Base-by-base conservation (phyloP, 2,797 vertebrate species). In the Perodicticus potto region DNA sequence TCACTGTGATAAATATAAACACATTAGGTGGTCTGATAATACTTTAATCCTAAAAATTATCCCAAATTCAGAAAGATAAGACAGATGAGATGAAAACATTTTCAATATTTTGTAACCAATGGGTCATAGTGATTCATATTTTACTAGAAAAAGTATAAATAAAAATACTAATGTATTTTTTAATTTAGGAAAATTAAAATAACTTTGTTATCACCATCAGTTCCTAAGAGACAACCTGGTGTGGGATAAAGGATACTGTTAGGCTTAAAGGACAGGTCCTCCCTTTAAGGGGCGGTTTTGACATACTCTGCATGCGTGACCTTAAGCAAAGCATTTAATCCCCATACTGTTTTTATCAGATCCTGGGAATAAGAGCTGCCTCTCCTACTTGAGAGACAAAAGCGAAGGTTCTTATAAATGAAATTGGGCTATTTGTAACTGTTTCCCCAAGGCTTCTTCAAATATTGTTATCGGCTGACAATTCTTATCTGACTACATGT, bases 401-500 rank as follows among this genome's bases (percentile, higher is more conserved):
- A 93, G 72, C 16, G 29, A 55, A 76, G 70, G 69, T 83, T 10
- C 69, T 69, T 57, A 29, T 67, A 86, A 59, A 34, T 61, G 45
- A 77, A 85, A 77, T 22, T 53, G 27, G 27, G 20, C 63, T 57
- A 19, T 90, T 90, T n/a, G 72, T 74, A 81, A 59, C 37, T 81
- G 72, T 23, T 91, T 34, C 34, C 27, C 57, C 40, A 70, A 61
- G 63, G 27, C 34, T 61, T 92, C 72, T 90, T 63, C 76, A 73
- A 90, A 77, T 67, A 67, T 4, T 37, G 10, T 76, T 65, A 63
- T 34, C 72, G 67, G 76, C 91, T 72, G 59, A 93, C 81, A 69
- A 53, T 63, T 88, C 84, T 89, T 25, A 92, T 80, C 86, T 93
- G 86, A 77, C 85, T 89, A 63, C 57, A 67, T 85, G 57, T 37